Base-by-base conservation (phyloP, 2,888 invertebrate genomes). In the Teleogryllus oceanicus region DNA sequence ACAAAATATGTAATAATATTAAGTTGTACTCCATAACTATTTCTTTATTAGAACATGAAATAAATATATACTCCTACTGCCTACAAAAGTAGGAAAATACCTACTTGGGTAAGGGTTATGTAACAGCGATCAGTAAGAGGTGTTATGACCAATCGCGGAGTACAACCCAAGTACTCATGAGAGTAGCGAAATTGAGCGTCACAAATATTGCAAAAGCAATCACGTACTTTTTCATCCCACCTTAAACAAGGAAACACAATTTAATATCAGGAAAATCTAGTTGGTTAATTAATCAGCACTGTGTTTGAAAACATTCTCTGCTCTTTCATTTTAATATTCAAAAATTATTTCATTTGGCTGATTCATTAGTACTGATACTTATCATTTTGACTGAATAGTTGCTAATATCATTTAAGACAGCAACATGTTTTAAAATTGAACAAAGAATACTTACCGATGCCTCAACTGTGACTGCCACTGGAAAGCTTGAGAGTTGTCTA, bases 81-180 rank as follows among this genome's bases (percentile, higher is more conserved):
- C 74, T 11, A 51, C 49, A n/a, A 49, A 18, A 74, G 2, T 37
- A 21, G 20, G 49, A 20, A 62, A 49, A 37, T 50, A 50, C 83
- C 84, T 83, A 92, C 92, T 90, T 96, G 95, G 0, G 97, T 97
- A 81, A 98, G 87, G 0, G 97, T 98, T 82, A 98, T 98, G 87
- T 98, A 98, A 86, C 97, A 98, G 82, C 97, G 92, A 89, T 98
- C 97, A 50, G 97, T 98, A 75, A 98, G 88, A 0, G 97, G 97
- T 2, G 98, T 98, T 84, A 98, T 97, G 50, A 98, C 98, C 79
- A 98, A 90, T 81, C 98, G 91, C 1, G 97, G 95, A 1, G 96
- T 96, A 86, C 97, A 97, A 3, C 98, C 98, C 82, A 98, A 89
- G 87, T 98, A 98, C 86, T 98, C 98, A 86, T 98, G 96, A 84